Evolutionary conservation across 2,888 invertebrate species (phyloP), one percentile per base, ranked within the genome.

Genomic region (Strigamia transsilvanica): DNA sequence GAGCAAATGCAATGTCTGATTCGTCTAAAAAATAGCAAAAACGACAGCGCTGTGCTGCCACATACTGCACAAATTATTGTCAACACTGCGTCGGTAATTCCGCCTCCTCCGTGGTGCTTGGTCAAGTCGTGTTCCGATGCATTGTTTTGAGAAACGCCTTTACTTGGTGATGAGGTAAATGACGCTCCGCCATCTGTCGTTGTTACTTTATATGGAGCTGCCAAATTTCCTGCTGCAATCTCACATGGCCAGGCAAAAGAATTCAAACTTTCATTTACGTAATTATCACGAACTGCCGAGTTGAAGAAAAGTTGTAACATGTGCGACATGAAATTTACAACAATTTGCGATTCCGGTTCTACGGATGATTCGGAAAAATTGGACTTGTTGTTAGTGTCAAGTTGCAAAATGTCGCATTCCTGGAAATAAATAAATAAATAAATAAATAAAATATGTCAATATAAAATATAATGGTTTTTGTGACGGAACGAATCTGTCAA

Each of bases 1-100:
- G 12, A 6, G 27, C 73, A 73, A 73, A 73, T 73, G 7, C 73
- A 73, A 73, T 73, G 73, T 15, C 73, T 23, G 4, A 73, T 32
- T 73, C 73, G 3, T 73, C n/a, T 73, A 32, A 73, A 32, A 27
- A 73, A 32, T 27, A 73, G 32, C 32, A 73, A 27, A n/a, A 32
- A 32, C 1, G 73, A 32, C 13, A 73, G 13, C 0, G 23, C 73
- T 15, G 73, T 27, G 32, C 73, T 27, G 1, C 73, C 73, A 73
- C 27, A 73, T 13, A 73, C 2, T 13, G n/a, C 73, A 12, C 73
- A 23, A 32, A 73, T 32, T 10, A 73, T 73, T 12, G 73, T 73
- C 12, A 73, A 9, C 2, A 73, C 73, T 27, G 73, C 73, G 5
- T 73, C 32, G 10, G n/a, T 32, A 7, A 73, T 9, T 2, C 32